Evolutionary conservation across 2,113 vertebrate species (phyloP).

Genomic region (Pithys albifrons): DNA sequence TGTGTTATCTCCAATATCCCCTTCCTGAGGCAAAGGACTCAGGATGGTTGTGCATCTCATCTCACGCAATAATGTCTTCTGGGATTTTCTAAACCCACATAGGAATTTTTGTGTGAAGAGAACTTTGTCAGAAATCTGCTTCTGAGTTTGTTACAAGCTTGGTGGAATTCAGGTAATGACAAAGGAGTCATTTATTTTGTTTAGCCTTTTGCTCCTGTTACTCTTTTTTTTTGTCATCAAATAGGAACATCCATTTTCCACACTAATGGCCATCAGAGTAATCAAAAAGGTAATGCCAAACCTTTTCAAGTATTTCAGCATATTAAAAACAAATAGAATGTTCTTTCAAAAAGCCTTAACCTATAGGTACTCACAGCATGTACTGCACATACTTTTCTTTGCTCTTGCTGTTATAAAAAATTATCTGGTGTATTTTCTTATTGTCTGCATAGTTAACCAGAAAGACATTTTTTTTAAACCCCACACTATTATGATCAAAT

Average conservation of each 20-base stretch:
- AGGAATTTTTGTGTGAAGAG: background rate
- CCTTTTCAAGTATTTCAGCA: background rate
- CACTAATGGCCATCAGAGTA: background rate
- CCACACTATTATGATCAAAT: background rate
- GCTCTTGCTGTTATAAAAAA: background rate
- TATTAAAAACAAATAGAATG: background rate
- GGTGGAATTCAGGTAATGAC: accelerated
- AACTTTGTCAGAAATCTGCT: background rate
- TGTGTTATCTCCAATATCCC: background rate
- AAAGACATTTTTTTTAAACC: background rate
- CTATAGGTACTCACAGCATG: background rate
- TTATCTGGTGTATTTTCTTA: background rate
- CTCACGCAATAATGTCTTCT: background rate
- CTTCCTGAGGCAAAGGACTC: background rate
- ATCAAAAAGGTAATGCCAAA: background rate
- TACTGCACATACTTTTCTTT: background rate
- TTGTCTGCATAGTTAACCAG: background rate
- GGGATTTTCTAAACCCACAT: background rate
- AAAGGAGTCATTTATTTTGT: background rate
- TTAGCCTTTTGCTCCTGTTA: background rate
- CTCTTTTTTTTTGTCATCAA: background rate
- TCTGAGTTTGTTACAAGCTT: background rate
- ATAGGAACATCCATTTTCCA: background rate
- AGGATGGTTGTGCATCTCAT: background rate
- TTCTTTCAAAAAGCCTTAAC: background rate